Evolutionary conservation across 2,888 invertebrate genomes (phyloP), one percentile per base, ranked within the genome.

Genomic region (Cosmia pyralina): DNA sequence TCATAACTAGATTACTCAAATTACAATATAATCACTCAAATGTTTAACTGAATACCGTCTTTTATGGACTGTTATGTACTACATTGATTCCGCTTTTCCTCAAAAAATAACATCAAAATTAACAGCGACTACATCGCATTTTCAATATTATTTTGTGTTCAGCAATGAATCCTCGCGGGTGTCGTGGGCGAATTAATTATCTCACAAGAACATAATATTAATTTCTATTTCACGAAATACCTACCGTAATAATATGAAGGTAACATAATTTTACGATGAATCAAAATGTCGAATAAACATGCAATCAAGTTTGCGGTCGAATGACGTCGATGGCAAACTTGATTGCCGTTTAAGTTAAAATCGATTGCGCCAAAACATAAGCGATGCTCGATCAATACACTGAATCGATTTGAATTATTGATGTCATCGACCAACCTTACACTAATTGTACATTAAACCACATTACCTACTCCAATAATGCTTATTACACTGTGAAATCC

Each of bases 131-230:
- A 13, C 7, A 52, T 62, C 17, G 19, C 5, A 22, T 60, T 52
- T 72, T 60, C 15, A 63, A 62, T 57, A 73, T 75, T 48, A 75
- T 50, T 75, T 22, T 11, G 76, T 46, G 15, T 15, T 48, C 5
- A 44, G 48, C 48, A 75, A 53, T 46, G 17, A 73, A 34, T 64
- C 11, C 65, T 34, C 34, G 15, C 8, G 41, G 15, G n/a, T 48
- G 41, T 41, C 58, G 58, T 57, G 28, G 7, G 34, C 7, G 17
- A 73, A 59, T 58, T 63, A 48, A 75, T 62, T 53, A 48, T 28
- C 52, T 75, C 62, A 28, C 15, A 13, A 8, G 4, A 28, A 59
- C 15, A 38, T 46, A 41, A 72, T 57, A 57, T 41, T 72, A 28
- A 55, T 71, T 57, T 48, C 0, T 57, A 17, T 41, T 55, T 44